These are phyloP conservation scores for Erebia ligea DNA, from an alignment of 2,888 invertebrate species.

Conservation along the genomic window DNA sequence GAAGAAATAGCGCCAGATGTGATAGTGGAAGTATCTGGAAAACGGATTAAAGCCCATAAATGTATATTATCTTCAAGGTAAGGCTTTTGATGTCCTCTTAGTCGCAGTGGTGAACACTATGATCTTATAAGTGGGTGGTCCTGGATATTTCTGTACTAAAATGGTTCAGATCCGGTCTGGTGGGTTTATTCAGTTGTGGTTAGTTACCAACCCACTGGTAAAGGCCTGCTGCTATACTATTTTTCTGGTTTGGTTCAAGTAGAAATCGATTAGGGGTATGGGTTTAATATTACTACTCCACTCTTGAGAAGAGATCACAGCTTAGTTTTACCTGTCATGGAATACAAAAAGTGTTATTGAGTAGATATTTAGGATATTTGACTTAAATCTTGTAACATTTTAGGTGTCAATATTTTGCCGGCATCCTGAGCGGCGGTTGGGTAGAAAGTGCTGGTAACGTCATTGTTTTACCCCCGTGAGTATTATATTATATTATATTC, in stretches of 20 bases:
- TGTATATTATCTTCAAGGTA: slow-evolving; percentile 92
- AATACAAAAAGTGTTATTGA: not conserved
- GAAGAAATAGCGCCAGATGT: slow-evolving; percentile 96
- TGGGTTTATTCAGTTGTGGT: no score
- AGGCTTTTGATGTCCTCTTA: not conserved
- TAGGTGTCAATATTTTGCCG: slow-evolving; percentile 96
- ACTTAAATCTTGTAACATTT: slow-evolving; percentile 41
- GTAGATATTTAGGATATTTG: not conserved
- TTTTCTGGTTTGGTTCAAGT: no score
- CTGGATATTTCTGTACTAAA: no score
- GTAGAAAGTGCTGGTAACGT: slow-evolving; percentile 90
- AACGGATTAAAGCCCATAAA: slow-evolving; percentile 94
- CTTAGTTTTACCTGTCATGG: no score
- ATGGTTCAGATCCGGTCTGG: no score
- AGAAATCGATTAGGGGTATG: no score
- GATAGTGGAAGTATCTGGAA: slow-evolving; percentile 91
- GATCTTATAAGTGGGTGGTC: no score
- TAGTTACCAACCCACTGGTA: no score
- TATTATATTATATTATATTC: slow-evolving; percentile 37
- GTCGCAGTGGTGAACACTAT: no score
- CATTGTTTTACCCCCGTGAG: slow-evolving; percentile 92
- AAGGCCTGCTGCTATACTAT: no score
- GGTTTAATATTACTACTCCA: no score
- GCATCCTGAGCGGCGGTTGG: slow-evolving; percentile 94
- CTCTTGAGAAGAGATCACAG: no score